phyloP scores from a whole-genome alignment of 2,797 vertebrate genomes.

The Hybognathus amarus region DNA sequence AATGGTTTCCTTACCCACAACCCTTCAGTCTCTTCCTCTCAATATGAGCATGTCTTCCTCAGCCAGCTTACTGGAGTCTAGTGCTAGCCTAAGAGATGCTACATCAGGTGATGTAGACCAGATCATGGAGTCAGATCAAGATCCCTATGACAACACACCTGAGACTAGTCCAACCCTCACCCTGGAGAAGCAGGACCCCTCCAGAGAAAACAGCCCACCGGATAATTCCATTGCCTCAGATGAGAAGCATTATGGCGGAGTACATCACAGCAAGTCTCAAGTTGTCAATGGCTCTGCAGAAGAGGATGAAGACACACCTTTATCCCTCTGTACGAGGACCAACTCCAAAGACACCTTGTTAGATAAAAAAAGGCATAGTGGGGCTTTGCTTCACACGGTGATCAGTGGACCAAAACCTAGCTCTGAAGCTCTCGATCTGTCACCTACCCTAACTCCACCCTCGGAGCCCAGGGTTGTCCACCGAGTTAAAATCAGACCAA shows the following conservation, averaged over 20 bases:
- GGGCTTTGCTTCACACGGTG: constrained; percentile 25
- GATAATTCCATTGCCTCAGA: constrained; percentile 37
- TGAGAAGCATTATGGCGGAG: constrained; percentile 40
- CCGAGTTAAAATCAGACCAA: constrained; percentile 55
- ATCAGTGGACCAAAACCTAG: constrained; percentile 53
- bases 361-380: constrained; percentile 43
- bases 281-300: constrained; percentile 59
- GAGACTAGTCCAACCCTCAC: constrained; percentile 69
- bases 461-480: constrained; percentile 63
- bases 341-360: constrained; percentile 48
- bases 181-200: constrained; percentile 64
- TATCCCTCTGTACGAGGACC: constrained; percentile 72
- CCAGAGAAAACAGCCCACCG: constrained; percentile 57
- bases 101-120: constrained; percentile 62
- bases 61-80: constrained; percentile 60
- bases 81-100: constrained; percentile 63
- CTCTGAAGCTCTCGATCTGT: constrained; percentile 54
- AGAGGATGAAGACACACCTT: constrained; percentile 69
- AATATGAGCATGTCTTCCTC: constrained; percentile 68
- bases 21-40: constrained; percentile 74
- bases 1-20: constrained; percentile 59
- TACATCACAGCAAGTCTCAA: constrained; percentile 49
- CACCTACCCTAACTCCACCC: constrained; percentile 67
- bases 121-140: constrained; percentile 69
- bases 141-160: constrained; percentile 60